Evolutionary conservation across 1,140 invertebrate species (phyloP).

Genomic region (Halictus rubicundus): DNA sequence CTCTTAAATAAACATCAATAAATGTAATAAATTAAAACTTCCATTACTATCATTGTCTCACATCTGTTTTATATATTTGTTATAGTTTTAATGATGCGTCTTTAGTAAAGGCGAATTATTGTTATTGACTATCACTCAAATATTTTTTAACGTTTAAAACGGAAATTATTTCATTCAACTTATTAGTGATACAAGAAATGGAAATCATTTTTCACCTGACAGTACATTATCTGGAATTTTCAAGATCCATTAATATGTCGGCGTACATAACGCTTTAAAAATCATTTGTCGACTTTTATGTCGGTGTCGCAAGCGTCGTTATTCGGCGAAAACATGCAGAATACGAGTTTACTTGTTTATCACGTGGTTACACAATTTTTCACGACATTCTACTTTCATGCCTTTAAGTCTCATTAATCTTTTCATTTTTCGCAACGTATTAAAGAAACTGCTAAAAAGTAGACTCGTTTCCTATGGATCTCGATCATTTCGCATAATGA

Average conservation of each 20-base stretch:
- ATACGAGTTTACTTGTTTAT: not conserved
- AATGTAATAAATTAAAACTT: too few species aligned
- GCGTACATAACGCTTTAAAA: not conserved
- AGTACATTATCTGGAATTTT: too few species aligned
- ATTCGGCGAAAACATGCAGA: not conserved
- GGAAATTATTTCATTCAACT: too few species aligned
- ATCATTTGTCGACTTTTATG: not conserved
- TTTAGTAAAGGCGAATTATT: too few species aligned
- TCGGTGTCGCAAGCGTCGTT: not conserved
- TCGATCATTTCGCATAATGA: not conserved
- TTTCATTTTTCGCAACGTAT: not conserved
- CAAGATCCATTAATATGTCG: not conserved
- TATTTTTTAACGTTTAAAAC: too few species aligned
- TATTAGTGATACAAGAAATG: too few species aligned
- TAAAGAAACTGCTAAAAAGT: not conserved
- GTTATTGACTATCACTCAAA: too few species aligned
- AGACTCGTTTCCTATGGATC: not conserved
- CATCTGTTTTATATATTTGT: too few species aligned
- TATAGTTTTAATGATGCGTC: too few species aligned
- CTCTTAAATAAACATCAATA: too few species aligned
- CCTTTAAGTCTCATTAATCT: not conserved
- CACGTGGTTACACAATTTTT: conserved; percentile 2
- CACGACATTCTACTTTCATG: not conserved
- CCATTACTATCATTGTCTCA: too few species aligned
- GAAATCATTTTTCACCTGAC: too few species aligned